A percentile compares a stretch with the other conserved stretches of the same genome.
Conservation (phyloP, 23 tunicate species). For the Botrylloides violaceus region DNA sequence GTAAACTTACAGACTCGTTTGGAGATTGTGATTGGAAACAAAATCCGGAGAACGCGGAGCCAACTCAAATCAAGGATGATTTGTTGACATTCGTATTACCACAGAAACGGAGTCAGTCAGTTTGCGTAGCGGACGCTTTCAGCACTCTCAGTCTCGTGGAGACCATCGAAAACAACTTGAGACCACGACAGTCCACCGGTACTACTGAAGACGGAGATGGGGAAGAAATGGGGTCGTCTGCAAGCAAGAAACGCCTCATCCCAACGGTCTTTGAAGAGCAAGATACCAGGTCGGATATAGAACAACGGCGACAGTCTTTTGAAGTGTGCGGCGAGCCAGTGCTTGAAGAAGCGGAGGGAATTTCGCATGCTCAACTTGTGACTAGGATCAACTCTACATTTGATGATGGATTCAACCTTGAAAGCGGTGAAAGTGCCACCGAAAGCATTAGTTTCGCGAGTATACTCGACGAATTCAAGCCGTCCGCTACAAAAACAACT, state of each 20-base stretch:
- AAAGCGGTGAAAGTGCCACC: background rate
- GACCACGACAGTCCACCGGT: background rate
- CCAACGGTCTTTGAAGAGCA: background rate
- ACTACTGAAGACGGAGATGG: background rate
- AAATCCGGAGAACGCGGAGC: background rate
- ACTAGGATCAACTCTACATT: constrained; percentile 9
- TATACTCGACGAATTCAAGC: constrained; percentile 17
- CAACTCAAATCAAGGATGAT: background rate
- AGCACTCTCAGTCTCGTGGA: constrained; percentile 13
- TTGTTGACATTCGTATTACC: background rate
- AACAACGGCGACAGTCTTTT: background rate
- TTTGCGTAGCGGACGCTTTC: background rate
- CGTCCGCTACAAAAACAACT: background rate
- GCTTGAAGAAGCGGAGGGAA: constrained; percentile 67
- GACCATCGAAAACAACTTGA: constrained; percentile 3
- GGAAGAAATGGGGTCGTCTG: constrained; percentile 6
- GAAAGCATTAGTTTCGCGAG: background rate
- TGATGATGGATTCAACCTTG: background rate
- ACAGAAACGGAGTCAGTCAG: background rate
- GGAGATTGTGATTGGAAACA: background rate
- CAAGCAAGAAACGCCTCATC: background rate
- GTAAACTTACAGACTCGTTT: background rate
- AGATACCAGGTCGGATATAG: background rate
- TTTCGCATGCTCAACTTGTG: constrained; percentile 15
- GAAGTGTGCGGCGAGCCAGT: constrained; percentile 39